These are phyloP conservation scores for Thamnophis sirtalis DNA, from an alignment of 2,113 vertebrate species.

Conservation along the genomic window DNA sequence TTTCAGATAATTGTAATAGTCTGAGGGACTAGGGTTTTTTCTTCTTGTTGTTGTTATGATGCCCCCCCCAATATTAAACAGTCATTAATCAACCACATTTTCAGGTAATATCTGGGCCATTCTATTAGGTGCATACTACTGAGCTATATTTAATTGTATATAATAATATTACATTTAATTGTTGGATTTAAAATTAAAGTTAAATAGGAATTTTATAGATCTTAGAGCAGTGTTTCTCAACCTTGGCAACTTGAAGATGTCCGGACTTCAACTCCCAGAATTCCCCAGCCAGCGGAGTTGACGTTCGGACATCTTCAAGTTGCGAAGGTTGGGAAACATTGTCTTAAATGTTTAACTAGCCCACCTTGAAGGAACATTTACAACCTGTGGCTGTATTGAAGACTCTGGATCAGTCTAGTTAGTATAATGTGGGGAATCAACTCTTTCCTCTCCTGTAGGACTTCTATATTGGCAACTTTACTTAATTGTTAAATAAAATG, in stretches of 20 bases:
- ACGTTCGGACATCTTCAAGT: too few relatives aligned
- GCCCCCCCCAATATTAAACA: neutral
- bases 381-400: neutral
- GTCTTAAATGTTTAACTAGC: neutral
- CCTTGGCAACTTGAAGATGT: too few relatives aligned
- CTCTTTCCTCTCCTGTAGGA: neutral
- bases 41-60: neutral
- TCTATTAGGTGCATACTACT: neutral
- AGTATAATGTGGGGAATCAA: neutral
- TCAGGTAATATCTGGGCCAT: neutral
- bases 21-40: neutral
- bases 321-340: too few relatives aligned
- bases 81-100: neutral
- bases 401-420: neutral
- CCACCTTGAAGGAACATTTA: neutral
- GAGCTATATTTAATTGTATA: neutral
- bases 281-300: too few relatives aligned
- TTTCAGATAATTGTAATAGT: neutral
- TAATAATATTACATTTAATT: neutral
- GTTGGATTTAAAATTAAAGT: neutral
- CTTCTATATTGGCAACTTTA: neutral
- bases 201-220: neutral
- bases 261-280: too few relatives aligned
- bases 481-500: neutral
- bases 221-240: neutral